Evolutionary conservation across 2,888 invertebrate genomes (phyloP), one percentile per base, ranked within the genome.

Genomic region (Eulithis prunata): DNA sequence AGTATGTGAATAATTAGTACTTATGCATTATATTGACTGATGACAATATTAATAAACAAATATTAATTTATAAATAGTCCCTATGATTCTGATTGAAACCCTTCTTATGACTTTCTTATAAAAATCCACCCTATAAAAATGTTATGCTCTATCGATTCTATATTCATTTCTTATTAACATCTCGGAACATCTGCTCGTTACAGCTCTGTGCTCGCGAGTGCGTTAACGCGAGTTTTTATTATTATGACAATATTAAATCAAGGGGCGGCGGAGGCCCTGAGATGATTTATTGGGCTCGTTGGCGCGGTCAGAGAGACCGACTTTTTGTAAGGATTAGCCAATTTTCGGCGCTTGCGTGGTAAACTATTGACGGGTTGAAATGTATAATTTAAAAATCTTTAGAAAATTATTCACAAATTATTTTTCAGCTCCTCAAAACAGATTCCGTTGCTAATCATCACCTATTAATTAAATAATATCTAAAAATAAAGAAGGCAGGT

Each of bases 201-300:
- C 59, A 54, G 63, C 65, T 70, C 69, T 69, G 59, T 78, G 72
- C 60, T 54, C 62, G 69, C 72, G 78, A 69, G 72, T 67, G 79
- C 83, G 82, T 84, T 87, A 87, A 85, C 87, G 84, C 76, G 80
- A 71, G 86, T 89, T 90, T 89, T 89, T 88, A 85, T 88, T 85
- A 84, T 86, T 83, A 87, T 86, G 89, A 90, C 86, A 90, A 89
- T 87, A 90, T 89, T 90, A 90, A 89, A 89, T 88, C 87, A 86
- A 82, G 84, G 84, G 87, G 86, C 84, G 85, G 75, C 78, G 77
- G 78, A 71, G 72, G 69, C 62, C 68, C 68, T 65, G 73, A 73
- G 73, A 89, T 90, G 89, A 91, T 90, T 90, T 86, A 91, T 89
- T 87, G 86, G 71, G 53, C 87, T 86, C 76, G 82, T 85, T 83